phyloP scores from a whole-genome alignment of 2,113 vertebrate species.

The Arothron firmamentum region DNA sequence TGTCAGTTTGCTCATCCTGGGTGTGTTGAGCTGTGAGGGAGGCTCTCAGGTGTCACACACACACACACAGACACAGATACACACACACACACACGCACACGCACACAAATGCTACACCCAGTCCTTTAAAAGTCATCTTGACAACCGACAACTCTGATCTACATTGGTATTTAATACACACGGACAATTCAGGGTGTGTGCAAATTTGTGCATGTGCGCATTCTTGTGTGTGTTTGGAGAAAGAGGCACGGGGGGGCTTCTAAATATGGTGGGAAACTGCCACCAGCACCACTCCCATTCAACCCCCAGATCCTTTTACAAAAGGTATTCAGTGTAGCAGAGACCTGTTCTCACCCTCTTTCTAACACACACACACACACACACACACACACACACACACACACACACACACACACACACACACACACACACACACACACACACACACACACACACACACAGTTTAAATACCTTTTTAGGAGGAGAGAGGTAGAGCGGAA shows the following conservation, averaged over 20 bases:
- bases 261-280: slow-evolving; percentile 73
- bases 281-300: slow-evolving; percentile 71
- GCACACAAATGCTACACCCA: slow-evolving; percentile 9
- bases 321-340: slow-evolving; percentile 68
- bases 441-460: slow-evolving; percentile 21
- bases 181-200: not conserved
- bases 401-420: slow-evolving; percentile 14
- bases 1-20: slow-evolving; percentile 38
- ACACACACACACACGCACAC: slow-evolving; percentile 8
- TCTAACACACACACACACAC: slow-evolving; percentile 22
- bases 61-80: slow-evolving; percentile 4
- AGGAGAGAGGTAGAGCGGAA: not conserved
- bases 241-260: slow-evolving; percentile 26
- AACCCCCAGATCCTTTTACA: slow-evolving; percentile 61
- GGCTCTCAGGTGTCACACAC: slow-evolving; percentile 56
- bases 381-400: slow-evolving; percentile 21
- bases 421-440: slow-evolving; percentile 19
- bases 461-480: slow-evolving; percentile 49
- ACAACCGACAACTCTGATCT: slow-evolving; percentile 45
- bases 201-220: slow-evolving; percentile 1
- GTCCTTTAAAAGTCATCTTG: slow-evolving; percentile 22
- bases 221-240: slow-evolving; percentile 12
- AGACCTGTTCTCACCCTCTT: slow-evolving; percentile 51
- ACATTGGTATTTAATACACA: slow-evolving; percentile 41
- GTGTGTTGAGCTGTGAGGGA: slow-evolving; percentile 50